These are phyloP conservation scores for Junco hyemalis DNA, from an alignment of 2,113 vertebrate species.

Conservation along the genomic window DNA sequence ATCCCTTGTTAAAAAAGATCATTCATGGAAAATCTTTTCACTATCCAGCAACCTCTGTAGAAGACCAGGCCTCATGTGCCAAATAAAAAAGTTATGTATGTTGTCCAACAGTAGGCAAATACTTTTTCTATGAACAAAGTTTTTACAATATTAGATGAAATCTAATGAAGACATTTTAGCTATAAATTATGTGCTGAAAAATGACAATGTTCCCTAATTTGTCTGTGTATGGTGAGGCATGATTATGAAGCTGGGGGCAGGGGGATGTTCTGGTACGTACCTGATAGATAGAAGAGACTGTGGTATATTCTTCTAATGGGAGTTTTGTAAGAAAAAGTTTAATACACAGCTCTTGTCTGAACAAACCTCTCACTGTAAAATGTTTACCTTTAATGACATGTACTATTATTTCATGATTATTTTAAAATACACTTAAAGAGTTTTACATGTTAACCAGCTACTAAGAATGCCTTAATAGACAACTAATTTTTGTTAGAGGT, in stretches of 20 bases:
- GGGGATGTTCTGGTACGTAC: background rate
- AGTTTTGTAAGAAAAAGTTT: constrained; percentile 76
- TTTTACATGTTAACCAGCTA: constrained; percentile 85
- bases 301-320: constrained; percentile 42
- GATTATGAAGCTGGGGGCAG: background rate
- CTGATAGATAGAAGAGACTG: background rate
- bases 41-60: background rate
- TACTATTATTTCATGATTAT: constrained; percentile 85
- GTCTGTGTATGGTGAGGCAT: background rate
- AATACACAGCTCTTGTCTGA: constrained; percentile 72
- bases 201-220: background rate
- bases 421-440: constrained; percentile 84
- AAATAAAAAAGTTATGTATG: background rate
- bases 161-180: background rate
- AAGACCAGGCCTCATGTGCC: background rate
- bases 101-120: background rate
- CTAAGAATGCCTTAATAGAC: constrained; percentile 85
- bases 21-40: background rate
- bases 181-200: background rate
- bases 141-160: background rate
- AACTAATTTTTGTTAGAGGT: constrained; percentile 88
- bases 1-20: background rate
- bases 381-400: constrained; percentile 83
- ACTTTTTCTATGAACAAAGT: background rate
- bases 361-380: constrained; percentile 75